These are phyloP conservation scores for Papilio protenor DNA, from an alignment of 2,888 invertebrate species.

Conservation along the genomic window DNA sequence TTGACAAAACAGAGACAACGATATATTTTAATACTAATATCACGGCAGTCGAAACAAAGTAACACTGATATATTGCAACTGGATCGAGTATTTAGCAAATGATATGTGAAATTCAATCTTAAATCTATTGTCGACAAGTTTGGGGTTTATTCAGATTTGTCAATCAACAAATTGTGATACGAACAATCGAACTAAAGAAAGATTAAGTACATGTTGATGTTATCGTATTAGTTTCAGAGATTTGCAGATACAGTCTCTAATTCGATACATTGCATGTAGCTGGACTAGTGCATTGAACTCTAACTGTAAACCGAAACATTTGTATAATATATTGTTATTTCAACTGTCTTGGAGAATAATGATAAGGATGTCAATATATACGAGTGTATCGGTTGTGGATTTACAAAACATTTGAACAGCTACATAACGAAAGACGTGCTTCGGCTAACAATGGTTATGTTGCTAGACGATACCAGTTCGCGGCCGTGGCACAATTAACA, in stretches of 20 bases:
- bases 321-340: background rate
- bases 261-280: background rate
- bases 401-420: slow-evolving; percentile 18
- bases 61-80: slow-evolving; percentile 19
- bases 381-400: background rate
- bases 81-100: background rate
- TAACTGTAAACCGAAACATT: background rate
- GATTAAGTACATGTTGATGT: background rate
- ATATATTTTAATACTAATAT: background rate
- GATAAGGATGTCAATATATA: background rate
- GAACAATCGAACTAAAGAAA: background rate
- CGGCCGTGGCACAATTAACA: slow-evolving; percentile 67
- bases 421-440: slow-evolving; percentile 9
- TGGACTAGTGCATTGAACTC: background rate
- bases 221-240: background rate
- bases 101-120: slow-evolving; percentile 4
- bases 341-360: background rate
- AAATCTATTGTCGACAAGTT: background rate
- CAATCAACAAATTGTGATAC: background rate
- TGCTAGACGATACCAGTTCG: slow-evolving; percentile 52
- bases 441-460: slow-evolving; percentile 25
- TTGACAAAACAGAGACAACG: background rate
- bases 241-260: background rate
- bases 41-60: background rate
- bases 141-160: background rate